phyloP scores from a whole-genome alignment of 1,140 invertebrate genomes.

The Drosophila cardini region DNA sequence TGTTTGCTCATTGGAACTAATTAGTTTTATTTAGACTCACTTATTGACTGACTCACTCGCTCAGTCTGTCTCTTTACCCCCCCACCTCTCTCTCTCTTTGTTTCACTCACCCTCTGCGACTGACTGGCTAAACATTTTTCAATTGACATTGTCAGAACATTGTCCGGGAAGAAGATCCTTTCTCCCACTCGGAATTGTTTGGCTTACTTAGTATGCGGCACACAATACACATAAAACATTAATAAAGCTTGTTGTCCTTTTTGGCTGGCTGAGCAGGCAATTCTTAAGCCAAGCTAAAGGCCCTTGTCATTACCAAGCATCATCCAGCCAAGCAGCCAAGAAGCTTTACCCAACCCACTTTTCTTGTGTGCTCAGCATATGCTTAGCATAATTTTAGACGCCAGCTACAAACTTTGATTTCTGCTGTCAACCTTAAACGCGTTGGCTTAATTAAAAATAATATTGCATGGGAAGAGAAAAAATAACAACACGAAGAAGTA shows the following conservation, averaged over 20 bases:
- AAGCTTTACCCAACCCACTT: neutral
- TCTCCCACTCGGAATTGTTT: neutral
- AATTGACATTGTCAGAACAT: constrained; percentile 73
- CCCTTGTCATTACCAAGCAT: constrained; percentile 78
- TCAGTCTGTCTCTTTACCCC: neutral
- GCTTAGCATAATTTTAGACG: constrained; percentile 78
- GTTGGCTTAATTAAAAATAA: constrained; percentile 69
- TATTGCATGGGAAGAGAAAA: constrained; percentile 13
- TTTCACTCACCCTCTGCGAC: neutral
- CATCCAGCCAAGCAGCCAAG: constrained; percentile 26
- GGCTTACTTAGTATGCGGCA: constrained; percentile 74
- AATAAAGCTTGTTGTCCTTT: constrained; percentile 83
- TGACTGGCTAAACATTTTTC: constrained; percentile 58
- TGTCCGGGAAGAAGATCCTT: constrained; percentile 5
- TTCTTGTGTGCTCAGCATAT: constrained; percentile 56
- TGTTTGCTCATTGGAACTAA: constrained; percentile 80
- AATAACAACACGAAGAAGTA: constrained; percentile 39
- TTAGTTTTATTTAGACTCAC: constrained; percentile 74
- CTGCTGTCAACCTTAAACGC: constrained; percentile 55
- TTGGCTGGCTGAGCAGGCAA: constrained; percentile 54
- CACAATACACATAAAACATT: constrained; percentile 83
- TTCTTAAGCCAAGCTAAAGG: constrained; percentile 46
- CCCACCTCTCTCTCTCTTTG: neutral
- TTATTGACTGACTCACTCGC: constrained; percentile 61
- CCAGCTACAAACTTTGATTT: constrained; percentile 67